Conservation (phyloP, 2,797 vertebrate species). For the Caiman crocodilus region DNA sequence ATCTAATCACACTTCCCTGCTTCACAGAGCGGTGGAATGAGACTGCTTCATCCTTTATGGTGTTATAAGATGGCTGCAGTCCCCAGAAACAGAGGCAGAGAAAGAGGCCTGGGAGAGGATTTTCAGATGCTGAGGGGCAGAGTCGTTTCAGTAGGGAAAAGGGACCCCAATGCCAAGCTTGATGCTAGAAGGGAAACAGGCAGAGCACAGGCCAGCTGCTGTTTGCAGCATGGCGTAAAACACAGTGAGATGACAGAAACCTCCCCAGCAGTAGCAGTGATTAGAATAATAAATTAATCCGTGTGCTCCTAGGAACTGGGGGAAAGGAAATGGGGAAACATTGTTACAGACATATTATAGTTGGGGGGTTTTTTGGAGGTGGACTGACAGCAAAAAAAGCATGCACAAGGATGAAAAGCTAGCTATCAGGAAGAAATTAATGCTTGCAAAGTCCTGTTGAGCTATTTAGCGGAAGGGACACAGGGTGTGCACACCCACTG, state of each 20-base stretch:
- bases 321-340: accelerated
- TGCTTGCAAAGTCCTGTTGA: too few species aligned
- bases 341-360: neutral
- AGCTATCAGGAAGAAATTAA: too few species aligned
- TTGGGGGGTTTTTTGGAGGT: neutral
- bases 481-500: accelerated
- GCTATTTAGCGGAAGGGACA: neutral
- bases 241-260: neutral
- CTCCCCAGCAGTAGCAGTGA: neutral
- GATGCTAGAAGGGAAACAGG: neutral
- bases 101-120: neutral
- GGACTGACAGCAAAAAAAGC: too few species aligned
- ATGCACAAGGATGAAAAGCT: too few species aligned
- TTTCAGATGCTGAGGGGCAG: neutral
- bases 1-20: too few species aligned
- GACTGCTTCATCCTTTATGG: neutral
- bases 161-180: accelerated
- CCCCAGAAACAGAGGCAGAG: neutral
- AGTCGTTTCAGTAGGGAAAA: neutral
- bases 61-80: neutral
- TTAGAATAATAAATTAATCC: accelerated
- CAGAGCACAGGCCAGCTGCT: neutral
- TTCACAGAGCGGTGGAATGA: neutral
- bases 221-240: neutral
- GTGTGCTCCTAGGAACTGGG: neutral